Percentiles rank a stretch among this genome's conserved stretches.
These are phyloP conservation scores for Latrodectus hesperus DNA, from an alignment of 2,888 invertebrate species.

Conservation along the genomic window DNA sequence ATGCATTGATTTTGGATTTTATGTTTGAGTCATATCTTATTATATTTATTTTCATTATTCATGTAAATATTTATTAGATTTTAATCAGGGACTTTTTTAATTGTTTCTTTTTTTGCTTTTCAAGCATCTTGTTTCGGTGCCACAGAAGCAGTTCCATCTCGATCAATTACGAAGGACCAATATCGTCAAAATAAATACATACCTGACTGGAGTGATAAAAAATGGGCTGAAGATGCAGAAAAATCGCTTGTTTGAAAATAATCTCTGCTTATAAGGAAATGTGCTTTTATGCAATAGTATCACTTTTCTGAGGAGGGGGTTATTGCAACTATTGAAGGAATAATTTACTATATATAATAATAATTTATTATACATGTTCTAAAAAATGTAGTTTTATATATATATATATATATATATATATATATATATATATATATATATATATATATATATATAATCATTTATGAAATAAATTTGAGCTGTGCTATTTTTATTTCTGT, in stretches of 20 bases:
- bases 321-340: no score
- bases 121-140: conserved; percentile 85
- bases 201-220: conserved; percentile 68
- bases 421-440: no score
- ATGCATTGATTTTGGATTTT: no score
- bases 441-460: no score
- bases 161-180: conserved; percentile 84
- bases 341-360: no score
- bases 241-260: conserved; percentile 27
- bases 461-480: no score
- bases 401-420: no score
- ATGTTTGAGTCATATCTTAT: background rate
- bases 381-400: no score
- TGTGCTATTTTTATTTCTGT: no score
- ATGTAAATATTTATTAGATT: background rate
- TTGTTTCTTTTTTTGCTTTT: conserved; percentile 2
- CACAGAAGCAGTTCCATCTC: conserved; percentile 82
- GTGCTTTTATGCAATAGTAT: no score
- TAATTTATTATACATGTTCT: no score
- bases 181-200: conserved; percentile 57
- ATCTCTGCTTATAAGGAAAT: background rate
- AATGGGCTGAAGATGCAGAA: conserved; percentile 59
- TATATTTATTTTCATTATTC: background rate
- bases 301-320: no score
- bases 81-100: background rate